These are phyloP conservation scores for Drosophila subquinaria DNA, from an alignment of 2,888 invertebrate species.

Conservation along the genomic window DNA sequence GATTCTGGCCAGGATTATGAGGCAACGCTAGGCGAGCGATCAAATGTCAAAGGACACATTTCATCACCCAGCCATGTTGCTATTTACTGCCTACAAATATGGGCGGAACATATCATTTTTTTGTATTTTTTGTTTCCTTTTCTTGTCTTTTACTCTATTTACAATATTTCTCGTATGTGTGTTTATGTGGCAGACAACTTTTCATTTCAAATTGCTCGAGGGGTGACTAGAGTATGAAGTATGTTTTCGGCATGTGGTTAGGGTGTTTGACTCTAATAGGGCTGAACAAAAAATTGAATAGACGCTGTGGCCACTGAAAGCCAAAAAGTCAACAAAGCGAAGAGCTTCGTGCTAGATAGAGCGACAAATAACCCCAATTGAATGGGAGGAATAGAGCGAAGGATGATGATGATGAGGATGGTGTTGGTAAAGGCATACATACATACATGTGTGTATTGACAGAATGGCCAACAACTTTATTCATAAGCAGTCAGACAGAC, in stretches of 20 bases:
- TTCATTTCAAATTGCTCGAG: constrained; percentile 75
- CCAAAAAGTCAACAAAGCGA: constrained; percentile 78
- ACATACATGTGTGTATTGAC: constrained; percentile 60
- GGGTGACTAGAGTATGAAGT: constrained; percentile 26
- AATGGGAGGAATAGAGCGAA: constrained; percentile 40
- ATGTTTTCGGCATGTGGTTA: constrained; percentile 19
- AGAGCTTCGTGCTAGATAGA: constrained; percentile 63
- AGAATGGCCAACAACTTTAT: constrained; percentile 79
- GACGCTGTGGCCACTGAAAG: constrained; percentile 74
- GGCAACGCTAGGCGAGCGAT: constrained; percentile 43
- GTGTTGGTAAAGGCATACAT: constrained; percentile 28
- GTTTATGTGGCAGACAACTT: constrained; percentile 71
- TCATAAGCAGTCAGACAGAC: constrained; percentile 71
- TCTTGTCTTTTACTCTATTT: constrained; percentile 26
- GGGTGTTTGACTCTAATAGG: constrained; percentile 60
- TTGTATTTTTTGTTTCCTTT: constrained; percentile 45
- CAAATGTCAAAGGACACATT: constrained; percentile 82
- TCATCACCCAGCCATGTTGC: constrained; percentile 69
- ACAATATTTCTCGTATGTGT: constrained; percentile 39
- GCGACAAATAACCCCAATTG: constrained; percentile 83
- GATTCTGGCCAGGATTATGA: constrained; percentile 43
- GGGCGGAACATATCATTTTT: constrained; percentile 55
- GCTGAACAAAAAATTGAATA: constrained; percentile 74
- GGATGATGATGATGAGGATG: constrained; percentile 39
- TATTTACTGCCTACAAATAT: constrained; percentile 75